Percentiles rank a stretch among this genome's conserved stretches.
These are phyloP conservation scores for Percina caprodes DNA, from an alignment of 2,113 vertebrate species.

Conservation along the genomic window DNA sequence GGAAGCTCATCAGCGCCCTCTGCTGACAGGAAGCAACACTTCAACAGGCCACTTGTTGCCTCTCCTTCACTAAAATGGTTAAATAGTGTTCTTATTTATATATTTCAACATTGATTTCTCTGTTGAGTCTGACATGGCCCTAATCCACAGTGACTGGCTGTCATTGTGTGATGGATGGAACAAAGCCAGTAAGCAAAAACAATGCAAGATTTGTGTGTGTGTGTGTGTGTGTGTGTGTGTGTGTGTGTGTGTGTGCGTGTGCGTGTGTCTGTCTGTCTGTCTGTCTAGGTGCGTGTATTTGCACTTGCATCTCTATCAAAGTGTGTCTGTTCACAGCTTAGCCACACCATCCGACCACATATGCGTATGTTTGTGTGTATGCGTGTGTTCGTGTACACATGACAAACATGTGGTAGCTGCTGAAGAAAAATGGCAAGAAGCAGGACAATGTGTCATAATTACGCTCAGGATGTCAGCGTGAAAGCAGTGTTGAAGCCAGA, in stretches of 20 bases:
- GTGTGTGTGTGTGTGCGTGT: conserved; percentile 38
- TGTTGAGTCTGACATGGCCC: conserved; percentile 69
- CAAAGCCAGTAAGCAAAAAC: conserved; percentile 73
- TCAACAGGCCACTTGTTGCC: conserved; percentile 81
- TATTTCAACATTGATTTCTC: conserved; percentile 81
- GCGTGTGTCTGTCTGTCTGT: conserved; percentile 9
- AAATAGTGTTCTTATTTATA: conserved; percentile 78
- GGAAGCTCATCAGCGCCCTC: conserved; percentile 78
- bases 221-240: conserved; percentile 49
- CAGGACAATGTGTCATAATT: conserved; percentile 79
- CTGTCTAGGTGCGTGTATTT: conserved; percentile 41
- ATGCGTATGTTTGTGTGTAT: conserved; percentile 13
- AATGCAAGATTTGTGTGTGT: conserved; percentile 68
- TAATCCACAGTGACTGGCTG: conserved; percentile 82
- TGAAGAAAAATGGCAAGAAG: conserved; percentile 50
- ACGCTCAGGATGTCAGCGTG: conserved; percentile 58
- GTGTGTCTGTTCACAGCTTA: conserved; percentile 36
- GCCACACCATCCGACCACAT: not conserved
- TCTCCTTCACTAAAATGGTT: conserved; percentile 49
- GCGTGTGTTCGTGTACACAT: conserved; percentile 1
- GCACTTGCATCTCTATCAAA: conserved; percentile 36
- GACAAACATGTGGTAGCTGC: conserved; percentile 57
- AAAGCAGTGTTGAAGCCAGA: conserved; percentile 61
- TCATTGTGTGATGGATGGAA: conserved; percentile 80
- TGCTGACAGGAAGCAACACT: conserved; percentile 66